Percentiles rank a stretch among this genome's conserved stretches.
Evolutionary conservation across 2,113 vertebrate genomes (phyloP).

Genomic region (Stigmatopora nigra): DNA sequence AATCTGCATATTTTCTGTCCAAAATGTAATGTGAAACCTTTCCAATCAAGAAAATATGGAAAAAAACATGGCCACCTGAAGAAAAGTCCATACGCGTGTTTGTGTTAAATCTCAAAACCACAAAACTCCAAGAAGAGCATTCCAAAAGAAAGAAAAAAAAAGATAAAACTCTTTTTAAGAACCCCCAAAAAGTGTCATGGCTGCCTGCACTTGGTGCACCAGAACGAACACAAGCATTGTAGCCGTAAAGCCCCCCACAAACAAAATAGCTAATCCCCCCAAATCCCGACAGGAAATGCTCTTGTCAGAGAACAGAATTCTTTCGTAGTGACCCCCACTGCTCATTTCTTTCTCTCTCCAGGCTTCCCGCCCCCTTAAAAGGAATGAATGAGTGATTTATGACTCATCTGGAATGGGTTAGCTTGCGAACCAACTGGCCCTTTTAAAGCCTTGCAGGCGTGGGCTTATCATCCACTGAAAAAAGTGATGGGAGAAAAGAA

Average conservation of each 20-base stretch:
- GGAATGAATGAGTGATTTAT: slow-evolving; percentile 39
- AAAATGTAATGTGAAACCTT: too few species aligned
- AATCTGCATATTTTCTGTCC: too few species aligned
- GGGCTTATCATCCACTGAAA: slow-evolving; percentile 18
- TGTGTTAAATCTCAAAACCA: not conserved
- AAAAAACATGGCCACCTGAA: too few species aligned
- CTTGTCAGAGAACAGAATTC: slow-evolving; percentile 61
- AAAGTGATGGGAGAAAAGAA: too few species aligned
- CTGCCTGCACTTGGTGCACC: not conserved
- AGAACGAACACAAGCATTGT: not conserved
- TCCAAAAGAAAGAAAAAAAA: not conserved
- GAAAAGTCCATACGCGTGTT: not conserved
- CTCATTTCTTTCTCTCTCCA: slow-evolving; percentile 4
- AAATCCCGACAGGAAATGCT: slow-evolving; percentile 66
- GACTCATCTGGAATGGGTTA: slow-evolving; percentile 65
- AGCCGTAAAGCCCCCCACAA: slow-evolving; percentile 21
- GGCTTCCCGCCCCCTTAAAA: slow-evolving; percentile 8
- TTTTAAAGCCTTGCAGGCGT: not conserved
- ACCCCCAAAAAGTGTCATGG: not conserved
- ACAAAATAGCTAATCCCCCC: slow-evolving; percentile 47
- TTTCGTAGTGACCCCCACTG: slow-evolving; percentile 51
- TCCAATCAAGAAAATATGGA: too few species aligned
- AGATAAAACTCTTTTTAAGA: slow-evolving; percentile 2
- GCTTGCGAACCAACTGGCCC: slow-evolving; percentile 31
- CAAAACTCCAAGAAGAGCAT: slow-evolving; percentile 2